These are phyloP conservation scores for Otus sunia DNA, from an alignment of 2,113 vertebrate genomes.

Conservation along the genomic window DNA sequence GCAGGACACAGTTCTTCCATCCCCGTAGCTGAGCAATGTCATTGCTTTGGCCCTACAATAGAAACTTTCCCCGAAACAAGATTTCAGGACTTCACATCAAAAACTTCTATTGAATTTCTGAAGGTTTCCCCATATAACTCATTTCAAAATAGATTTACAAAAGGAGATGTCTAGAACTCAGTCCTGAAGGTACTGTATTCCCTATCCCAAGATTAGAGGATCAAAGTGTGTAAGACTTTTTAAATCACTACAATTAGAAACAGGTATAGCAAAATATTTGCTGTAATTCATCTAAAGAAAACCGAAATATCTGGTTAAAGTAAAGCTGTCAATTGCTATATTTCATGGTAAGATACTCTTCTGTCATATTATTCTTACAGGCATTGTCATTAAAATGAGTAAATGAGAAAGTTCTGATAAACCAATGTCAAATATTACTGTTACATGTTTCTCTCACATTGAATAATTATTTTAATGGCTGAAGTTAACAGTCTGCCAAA, in stretches of 20 bases:
- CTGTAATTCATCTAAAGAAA: not conserved
- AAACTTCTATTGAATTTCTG: not conserved
- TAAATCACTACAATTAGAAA: not conserved
- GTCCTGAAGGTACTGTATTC: not conserved
- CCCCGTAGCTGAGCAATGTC: not conserved
- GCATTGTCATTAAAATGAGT: not conserved
- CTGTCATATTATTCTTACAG: not conserved
- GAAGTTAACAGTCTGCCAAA: constrained; percentile 25
- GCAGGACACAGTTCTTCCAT: not conserved
- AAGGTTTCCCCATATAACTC: not conserved
- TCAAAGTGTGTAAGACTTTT: not conserved
- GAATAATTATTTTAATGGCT: constrained; percentile 40
- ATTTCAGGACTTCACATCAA: not conserved
- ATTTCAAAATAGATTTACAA: not conserved
- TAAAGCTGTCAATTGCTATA: not conserved
- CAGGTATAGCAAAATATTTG: not conserved
- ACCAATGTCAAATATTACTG: not conserved
- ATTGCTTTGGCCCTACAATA: not conserved
- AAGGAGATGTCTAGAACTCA: not conserved
- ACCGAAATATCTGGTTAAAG: not conserved
- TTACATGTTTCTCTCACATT: not conserved
- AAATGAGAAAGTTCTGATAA: not conserved
- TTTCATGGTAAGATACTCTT: not conserved
- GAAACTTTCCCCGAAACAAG: not conserved
- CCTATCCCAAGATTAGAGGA: not conserved